phyloP scores from a whole-genome alignment of 2,888 invertebrate species.

The Drosophila percnosoma region DNA sequence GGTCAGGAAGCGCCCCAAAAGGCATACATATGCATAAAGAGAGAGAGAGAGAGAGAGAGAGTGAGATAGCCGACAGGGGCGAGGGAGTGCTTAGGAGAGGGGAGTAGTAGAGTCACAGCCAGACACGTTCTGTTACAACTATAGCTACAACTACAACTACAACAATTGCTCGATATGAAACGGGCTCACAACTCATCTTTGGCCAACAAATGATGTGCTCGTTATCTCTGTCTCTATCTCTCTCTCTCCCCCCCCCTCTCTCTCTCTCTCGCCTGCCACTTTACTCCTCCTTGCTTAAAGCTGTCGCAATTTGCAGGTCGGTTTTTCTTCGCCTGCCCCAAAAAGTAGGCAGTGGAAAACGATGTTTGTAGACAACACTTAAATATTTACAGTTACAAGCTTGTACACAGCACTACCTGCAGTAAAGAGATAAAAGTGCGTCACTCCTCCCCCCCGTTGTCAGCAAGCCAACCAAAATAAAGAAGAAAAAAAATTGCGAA shows the following conservation, averaged over 20 bases:
- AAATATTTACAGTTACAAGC: slow-evolving; percentile 69
- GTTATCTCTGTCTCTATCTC: background rate
- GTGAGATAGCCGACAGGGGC: no score
- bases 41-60: background rate
- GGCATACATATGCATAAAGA: slow-evolving; percentile 1
- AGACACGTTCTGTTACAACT: slow-evolving; percentile 55
- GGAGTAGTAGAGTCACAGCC: slow-evolving; percentile 8
- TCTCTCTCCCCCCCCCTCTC: background rate
- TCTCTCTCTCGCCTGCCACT: background rate
- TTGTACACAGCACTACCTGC: slow-evolving; percentile 45
- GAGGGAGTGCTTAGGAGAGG: background rate
- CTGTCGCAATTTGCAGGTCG: slow-evolving; percentile 11
- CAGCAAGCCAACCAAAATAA: slow-evolving; percentile 5
- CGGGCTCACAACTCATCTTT: slow-evolving; percentile 72
- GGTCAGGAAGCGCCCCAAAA: slow-evolving; percentile 63
- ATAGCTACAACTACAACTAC: slow-evolving; percentile 28
- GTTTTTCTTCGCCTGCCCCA: background rate
- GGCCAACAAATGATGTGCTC: slow-evolving; percentile 64
- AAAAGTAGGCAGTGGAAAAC: slow-evolving; percentile 47
- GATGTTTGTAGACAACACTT: slow-evolving; percentile 54
- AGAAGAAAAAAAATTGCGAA: background rate
- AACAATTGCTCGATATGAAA: slow-evolving; percentile 65
- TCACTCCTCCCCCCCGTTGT: background rate
- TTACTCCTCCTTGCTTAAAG: slow-evolving; percentile 11
- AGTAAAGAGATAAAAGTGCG: slow-evolving; percentile 72